phyloP scores from a whole-genome alignment of 2,888 invertebrate species.

The Anthophora plumipes region DNA sequence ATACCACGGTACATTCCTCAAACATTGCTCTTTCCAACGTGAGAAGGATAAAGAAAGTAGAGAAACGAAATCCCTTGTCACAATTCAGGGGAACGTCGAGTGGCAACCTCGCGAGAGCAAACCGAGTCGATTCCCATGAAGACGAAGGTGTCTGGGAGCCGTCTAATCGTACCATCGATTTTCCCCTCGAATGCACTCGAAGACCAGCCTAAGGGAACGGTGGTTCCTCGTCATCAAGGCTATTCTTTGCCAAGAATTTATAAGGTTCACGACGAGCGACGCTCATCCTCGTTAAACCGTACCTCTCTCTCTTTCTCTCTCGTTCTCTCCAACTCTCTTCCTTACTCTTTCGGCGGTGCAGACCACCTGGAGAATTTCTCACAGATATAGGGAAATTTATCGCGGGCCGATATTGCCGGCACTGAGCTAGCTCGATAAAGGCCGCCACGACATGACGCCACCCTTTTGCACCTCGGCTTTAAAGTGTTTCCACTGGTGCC shows the following conservation, averaged over 20 bases:
- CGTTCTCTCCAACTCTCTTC: background rate
- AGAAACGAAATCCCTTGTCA: no score
- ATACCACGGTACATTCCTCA: no score
- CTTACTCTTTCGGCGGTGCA: background rate
- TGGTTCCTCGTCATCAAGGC: slow-evolving; percentile 37
- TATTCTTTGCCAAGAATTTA: slow-evolving; percentile 53
- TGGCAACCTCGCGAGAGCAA: background rate
- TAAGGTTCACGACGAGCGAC: slow-evolving; percentile 50
- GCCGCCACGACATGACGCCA: slow-evolving; percentile 34
- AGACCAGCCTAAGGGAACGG: slow-evolving; percentile 13
- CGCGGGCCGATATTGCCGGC: slow-evolving; percentile 57
- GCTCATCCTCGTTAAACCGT: slow-evolving; percentile 55
- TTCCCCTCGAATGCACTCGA: slow-evolving; percentile 18
- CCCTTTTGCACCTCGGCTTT: slow-evolving; percentile 35
- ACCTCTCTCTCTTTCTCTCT: slow-evolving; percentile 10
- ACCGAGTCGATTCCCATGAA: background rate
- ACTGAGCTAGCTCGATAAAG: slow-evolving; percentile 54
- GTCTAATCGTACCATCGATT: slow-evolving; percentile 24
- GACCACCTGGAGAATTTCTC: slow-evolving; percentile 62
- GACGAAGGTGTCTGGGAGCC: background rate
- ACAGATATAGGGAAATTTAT: slow-evolving; percentile 66
- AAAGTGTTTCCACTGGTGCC: slow-evolving; percentile 39
- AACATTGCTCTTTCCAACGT: no score
- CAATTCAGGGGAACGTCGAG: background rate
- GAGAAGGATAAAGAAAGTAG: no score